Evolutionary conservation across 1,140 invertebrate genomes (phyloP), one percentile per base, ranked within the genome.

Genomic region (Harpegnathos saltator): DNA sequence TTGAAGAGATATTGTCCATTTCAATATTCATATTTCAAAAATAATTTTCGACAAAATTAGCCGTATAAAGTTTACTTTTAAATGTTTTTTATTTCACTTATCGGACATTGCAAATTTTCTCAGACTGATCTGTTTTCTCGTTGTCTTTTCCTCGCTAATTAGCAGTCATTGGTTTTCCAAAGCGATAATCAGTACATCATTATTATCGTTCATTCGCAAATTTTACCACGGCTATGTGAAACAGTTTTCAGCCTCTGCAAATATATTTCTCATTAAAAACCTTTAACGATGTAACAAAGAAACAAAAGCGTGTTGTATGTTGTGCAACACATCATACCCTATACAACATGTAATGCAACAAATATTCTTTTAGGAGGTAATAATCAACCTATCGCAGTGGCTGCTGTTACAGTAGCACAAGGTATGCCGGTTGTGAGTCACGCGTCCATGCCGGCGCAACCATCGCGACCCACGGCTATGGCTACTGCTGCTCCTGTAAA

Each of bases 391-490:
- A 87, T 92, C 54, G 89, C 89, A 15, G 90, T 91, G 52, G 82
- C 89, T 26, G 84, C 90, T 29, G 89, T 91, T 73, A 92, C 90
- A 56, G 86, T 82, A 58, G 85, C 89, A 17, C 91, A 91, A 84
- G 85, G 89, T 24, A 84, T 92, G 75, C 85, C 92, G 78, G 90
- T 94, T 33, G 93, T 94, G 56, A 94, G 93, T 92, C 94, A 95
- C 73, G 80, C 91, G 5, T 92, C 93, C 56, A 93, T 95, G 90
- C 94, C 94, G 52, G 93, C 93, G 7, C 95, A 95, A 83, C 94
- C 94, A 22, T 89, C 93, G 12, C 89, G 94, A 81, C 93, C 94
- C 2, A 91, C 91, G 17, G 90, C 94, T n/a, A 78, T 94, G 87
- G 93, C 93, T 58, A 92, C 93, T 9, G 92, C 94, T 14, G 93